A percentile compares a stretch with the other conserved stretches of the same genome.
These are phyloP conservation scores for Drosophila affinis DNA, from an alignment of 2,888 invertebrate genomes.

Conservation along the genomic window DNA sequence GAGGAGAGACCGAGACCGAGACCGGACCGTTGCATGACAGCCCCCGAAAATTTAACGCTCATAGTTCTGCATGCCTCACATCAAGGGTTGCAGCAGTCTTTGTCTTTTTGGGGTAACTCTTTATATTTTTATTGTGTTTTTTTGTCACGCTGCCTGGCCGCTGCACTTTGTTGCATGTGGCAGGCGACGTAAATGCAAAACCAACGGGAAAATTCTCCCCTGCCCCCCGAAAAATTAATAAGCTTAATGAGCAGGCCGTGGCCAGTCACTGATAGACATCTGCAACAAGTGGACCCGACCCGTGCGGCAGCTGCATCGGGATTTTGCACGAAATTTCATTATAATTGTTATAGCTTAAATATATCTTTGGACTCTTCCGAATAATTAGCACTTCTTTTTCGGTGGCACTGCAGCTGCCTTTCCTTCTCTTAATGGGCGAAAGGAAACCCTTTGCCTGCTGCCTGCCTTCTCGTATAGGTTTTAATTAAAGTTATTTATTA, in stretches of 20 bases:
- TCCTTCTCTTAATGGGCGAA: slow-evolving; percentile 25
- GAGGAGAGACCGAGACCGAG: slow-evolving; percentile 24
- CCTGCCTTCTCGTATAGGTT: slow-evolving; percentile 5
- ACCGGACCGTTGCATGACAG: slow-evolving; percentile 2
- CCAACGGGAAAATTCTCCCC: slow-evolving; percentile 29
- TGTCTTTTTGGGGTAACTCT: slow-evolving; percentile 13
- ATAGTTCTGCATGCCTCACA: slow-evolving; percentile 23
- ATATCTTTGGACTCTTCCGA: slow-evolving; percentile 42
- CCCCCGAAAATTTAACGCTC: slow-evolving; percentile 48
- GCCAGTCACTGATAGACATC: slow-evolving; percentile 52
- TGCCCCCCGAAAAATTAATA: slow-evolving; percentile 61
- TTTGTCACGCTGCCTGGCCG: slow-evolving; percentile 60
- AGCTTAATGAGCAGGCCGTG: slow-evolving; percentile 66
- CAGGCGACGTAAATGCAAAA: slow-evolving; percentile 52
- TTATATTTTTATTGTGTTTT: slow-evolving; percentile 29
- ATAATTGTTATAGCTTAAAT: slow-evolving; percentile 59
- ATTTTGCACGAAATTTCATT: slow-evolving; percentile 69
- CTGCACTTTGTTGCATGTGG: slow-evolving; percentile 55
- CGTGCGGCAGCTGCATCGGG: slow-evolving; percentile 34
- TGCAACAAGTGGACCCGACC: slow-evolving; percentile 45
- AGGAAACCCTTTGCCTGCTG: slow-evolving; percentile 42
- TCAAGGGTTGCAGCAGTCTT: slow-evolving; percentile 39
- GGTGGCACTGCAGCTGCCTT: slow-evolving; percentile 11
- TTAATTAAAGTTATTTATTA: slow-evolving; percentile 66
- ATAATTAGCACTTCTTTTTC: slow-evolving; percentile 47